Evolutionary conservation across 2,888 invertebrate species (phyloP).

Genomic region (Cheilosia urbana): DNA sequence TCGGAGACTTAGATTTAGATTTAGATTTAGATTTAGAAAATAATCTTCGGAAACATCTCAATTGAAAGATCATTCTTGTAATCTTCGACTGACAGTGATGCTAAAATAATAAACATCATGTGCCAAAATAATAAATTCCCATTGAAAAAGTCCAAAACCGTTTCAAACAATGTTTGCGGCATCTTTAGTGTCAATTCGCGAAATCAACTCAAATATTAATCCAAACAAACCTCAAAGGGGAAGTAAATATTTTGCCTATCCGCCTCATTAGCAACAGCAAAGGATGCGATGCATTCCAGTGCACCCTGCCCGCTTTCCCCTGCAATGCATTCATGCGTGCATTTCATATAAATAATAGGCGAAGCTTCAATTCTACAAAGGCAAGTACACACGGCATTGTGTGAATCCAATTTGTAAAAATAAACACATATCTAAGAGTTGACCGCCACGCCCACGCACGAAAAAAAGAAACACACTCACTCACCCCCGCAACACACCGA

Average conservation of each 20-base stretch:
- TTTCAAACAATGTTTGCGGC: background rate
- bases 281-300: conserved; percentile 26
- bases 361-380: conserved; percentile 30
- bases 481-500: conserved; percentile 55
- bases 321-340: conserved; percentile 46
- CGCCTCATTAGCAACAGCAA: background rate
- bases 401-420: conserved; percentile 67
- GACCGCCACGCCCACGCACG: conserved; percentile 78
- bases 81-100: conserved; percentile 6
- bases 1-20: too few relatives aligned
- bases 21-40: too few relatives aligned
- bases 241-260: conserved; percentile 16
- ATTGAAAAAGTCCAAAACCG: background rate
- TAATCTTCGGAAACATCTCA: background rate
- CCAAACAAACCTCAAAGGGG: background rate
- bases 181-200: conserved; percentile 15
- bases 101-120: conserved; percentile 12
- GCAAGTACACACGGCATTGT: conserved; percentile 16
- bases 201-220: background rate
- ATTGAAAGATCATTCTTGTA: background rate
- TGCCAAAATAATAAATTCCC: background rate
- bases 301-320: background rate
- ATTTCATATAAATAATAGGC: conserved; percentile 32
- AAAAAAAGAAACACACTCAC: conserved; percentile 28
- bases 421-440: conserved; percentile 62